A percentile compares a stretch with the other conserved stretches of the same genome.
phyloP scores from a whole-genome alignment of 2,888 invertebrate species.

The Erannis defoliaria region DNA sequence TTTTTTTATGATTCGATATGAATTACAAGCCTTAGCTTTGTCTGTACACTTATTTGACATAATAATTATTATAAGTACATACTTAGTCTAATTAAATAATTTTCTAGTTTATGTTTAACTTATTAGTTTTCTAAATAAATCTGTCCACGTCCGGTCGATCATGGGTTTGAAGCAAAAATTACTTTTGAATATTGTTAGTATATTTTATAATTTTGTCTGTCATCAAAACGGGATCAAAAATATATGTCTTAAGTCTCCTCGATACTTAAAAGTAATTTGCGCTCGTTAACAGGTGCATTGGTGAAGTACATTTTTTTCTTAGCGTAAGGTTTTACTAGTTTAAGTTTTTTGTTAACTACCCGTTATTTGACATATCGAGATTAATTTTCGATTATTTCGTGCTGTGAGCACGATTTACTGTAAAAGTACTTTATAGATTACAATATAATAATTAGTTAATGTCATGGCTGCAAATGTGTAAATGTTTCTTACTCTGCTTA shows the following conservation, averaged over 20 bases:
- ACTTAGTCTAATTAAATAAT: background rate
- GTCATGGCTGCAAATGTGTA: background rate
- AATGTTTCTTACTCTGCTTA: too few relatives aligned
- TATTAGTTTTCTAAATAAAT: background rate
- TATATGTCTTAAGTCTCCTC: slow-evolving; percentile 21
- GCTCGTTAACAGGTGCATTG: slow-evolving; percentile 51
- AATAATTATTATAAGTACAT: background rate
- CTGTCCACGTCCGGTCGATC: slow-evolving; percentile 4
- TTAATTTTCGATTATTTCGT: slow-evolving; percentile 51
- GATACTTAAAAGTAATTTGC: slow-evolving; percentile 50
- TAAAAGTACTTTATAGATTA: slow-evolving; percentile 37
- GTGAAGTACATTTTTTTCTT: slow-evolving; percentile 66
- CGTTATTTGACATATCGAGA: slow-evolving; percentile 55
- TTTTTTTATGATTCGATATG: background rate
- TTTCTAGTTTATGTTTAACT: background rate
- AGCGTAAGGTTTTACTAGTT: slow-evolving; percentile 31
- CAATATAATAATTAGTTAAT: background rate
- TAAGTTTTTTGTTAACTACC: slow-evolving; percentile 35
- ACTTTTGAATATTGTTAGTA: slow-evolving; percentile 23
- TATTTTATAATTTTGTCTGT: slow-evolving; percentile 12
- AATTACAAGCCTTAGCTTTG: background rate
- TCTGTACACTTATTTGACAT: background rate
- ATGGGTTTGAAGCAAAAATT: slow-evolving; percentile 10
- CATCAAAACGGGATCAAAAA: slow-evolving; percentile 33
- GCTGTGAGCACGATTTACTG: slow-evolving; percentile 58